Percentiles rank a stretch among this genome's conserved stretches.
These are phyloP conservation scores for Mesitornis unicolor DNA, from an alignment of 2,113 vertebrate species.

Conservation along the genomic window DNA sequence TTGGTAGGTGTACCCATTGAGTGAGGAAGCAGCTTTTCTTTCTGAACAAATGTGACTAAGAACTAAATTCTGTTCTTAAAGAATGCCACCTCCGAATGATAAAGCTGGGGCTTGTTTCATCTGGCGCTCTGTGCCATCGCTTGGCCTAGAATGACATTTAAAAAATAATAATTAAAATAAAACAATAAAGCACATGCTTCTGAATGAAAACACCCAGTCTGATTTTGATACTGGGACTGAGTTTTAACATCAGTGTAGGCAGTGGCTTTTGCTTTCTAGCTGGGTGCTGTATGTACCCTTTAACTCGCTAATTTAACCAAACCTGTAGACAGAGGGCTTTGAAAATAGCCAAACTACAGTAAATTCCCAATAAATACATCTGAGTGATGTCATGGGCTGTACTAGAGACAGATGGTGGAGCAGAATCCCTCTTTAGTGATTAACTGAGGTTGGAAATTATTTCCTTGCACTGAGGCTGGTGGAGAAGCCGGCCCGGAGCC, in stretches of 20 bases:
- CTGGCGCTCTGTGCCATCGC: not conserved
- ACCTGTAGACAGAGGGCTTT: not conserved
- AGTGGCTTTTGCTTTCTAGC: not conserved
- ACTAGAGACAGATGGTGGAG: not conserved
- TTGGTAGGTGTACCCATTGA: not conserved
- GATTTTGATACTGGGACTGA: not conserved
- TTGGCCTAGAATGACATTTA: not conserved
- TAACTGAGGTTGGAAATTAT: not conserved
- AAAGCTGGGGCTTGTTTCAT: not conserved
- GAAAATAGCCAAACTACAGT: not conserved
- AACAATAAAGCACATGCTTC: not conserved
- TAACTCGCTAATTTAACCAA: not conserved
- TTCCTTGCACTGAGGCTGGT: not conserved
- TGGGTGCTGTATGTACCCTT: not conserved
- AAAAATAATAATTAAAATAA: not conserved
- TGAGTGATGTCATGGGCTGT: not conserved
- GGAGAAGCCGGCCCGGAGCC: not conserved
- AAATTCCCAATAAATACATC: not conserved
- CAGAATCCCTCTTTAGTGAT: not conserved
- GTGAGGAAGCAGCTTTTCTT: not conserved
- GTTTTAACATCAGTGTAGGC: not conserved
- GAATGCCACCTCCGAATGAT: not conserved
- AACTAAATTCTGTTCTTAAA: not conserved
- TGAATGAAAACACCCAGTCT: not conserved
- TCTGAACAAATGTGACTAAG: not conserved